Percentiles rank a stretch among this genome's conserved stretches.
These are phyloP conservation scores for Chironomus tentans DNA, from an alignment of 2,888 invertebrate genomes.

Conservation along the genomic window DNA sequence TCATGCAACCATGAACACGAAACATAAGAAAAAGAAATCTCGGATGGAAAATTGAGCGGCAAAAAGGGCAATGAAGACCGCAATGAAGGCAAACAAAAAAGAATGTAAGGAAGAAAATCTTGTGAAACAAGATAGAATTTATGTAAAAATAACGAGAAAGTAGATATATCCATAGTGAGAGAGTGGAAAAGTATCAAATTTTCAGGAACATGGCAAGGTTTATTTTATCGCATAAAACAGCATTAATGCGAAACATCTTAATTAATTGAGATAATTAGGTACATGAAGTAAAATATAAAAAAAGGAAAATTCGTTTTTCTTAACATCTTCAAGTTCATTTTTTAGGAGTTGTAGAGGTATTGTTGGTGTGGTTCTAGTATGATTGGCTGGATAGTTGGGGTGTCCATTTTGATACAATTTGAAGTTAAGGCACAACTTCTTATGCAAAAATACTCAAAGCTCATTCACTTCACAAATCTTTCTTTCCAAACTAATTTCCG, in stretches of 20 bases:
- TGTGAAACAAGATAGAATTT: background rate
- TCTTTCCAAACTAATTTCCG: too few species aligned
- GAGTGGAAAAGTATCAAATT: background rate
- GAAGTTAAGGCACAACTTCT: too few species aligned
- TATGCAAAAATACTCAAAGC: too few species aligned
- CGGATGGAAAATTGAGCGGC: background rate
- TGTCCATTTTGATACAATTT: too few species aligned
- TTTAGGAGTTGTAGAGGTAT: background rate
- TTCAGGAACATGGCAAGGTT: background rate
- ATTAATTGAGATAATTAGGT: conserved; percentile 4
- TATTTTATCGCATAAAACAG: background rate
- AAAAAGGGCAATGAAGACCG: background rate
- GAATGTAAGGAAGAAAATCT: background rate
- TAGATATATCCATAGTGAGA: background rate
- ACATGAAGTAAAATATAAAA: background rate
- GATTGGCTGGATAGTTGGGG: too few species aligned
- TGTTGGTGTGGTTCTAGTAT: too few species aligned
- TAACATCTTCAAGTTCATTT: background rate
- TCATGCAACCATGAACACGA: too few species aligned
- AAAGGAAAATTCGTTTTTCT: background rate
- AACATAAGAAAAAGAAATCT: too few species aligned
- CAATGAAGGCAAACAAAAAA: background rate
- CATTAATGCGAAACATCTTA: background rate
- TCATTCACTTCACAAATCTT: too few species aligned
- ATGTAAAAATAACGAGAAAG: background rate